phyloP scores from a whole-genome alignment of 92 coral and sea anemone genomes.

The Siderastrea radians region DNA sequence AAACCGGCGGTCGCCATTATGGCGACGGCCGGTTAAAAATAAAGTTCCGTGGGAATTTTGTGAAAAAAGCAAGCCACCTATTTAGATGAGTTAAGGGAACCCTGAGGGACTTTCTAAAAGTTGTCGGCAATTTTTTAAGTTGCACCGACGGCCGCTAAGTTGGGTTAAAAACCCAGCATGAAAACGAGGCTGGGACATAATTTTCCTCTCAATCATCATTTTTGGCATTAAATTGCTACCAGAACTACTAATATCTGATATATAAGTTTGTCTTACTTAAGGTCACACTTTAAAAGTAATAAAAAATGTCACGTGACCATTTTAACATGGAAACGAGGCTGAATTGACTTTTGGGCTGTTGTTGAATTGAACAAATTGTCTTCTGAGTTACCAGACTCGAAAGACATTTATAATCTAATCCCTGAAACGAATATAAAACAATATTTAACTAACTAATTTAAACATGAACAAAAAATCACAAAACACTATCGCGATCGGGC shows the following conservation, averaged over 20 bases:
- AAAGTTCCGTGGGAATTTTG: no score
- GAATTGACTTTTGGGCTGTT: neutral
- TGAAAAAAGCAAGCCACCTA: no score
- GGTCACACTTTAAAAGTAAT: neutral
- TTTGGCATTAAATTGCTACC: neutral
- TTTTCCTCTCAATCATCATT: neutral
- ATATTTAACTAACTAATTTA: no score
- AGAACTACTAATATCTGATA: neutral
- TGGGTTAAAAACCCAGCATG: neutral
- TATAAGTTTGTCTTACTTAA: neutral
- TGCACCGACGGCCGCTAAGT: no score
- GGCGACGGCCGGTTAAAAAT: no score
- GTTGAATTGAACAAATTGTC: neutral
- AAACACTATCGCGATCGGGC: no score
- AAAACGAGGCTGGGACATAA: slow-evolving; percentile 1
- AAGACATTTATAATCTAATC: slow-evolving; percentile 7
- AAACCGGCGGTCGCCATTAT: no score
- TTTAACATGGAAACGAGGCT: slow-evolving; percentile 1
- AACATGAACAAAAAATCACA: no score
- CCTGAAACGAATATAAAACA: neutral
- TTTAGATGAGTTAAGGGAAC: no score
- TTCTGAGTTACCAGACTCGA: neutral
- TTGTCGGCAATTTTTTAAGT: no score
- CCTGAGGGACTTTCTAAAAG: no score
- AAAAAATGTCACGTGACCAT: neutral